Evolutionary conservation across 1,140 invertebrate genomes (phyloP).

Genomic region (Atta texana): DNA sequence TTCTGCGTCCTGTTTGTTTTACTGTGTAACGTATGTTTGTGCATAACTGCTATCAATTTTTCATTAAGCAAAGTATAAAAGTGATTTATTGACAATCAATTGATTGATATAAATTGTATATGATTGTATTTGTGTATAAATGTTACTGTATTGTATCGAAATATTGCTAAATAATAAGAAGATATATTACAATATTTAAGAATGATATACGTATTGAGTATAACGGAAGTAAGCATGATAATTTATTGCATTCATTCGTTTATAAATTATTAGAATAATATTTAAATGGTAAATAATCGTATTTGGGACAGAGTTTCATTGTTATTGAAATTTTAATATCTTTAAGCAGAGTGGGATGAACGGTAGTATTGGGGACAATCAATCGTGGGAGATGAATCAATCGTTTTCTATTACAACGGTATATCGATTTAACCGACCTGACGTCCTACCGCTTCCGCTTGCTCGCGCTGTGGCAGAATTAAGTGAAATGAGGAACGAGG

Average conservation of each 20-base stretch:
- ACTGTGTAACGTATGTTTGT: not conserved
- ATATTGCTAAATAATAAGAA: not conserved
- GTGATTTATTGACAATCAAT: not conserved
- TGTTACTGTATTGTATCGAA: not conserved
- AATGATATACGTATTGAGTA: not conserved
- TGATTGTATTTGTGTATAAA: not conserved
- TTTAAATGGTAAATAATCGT: not conserved
- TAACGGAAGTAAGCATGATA: not conserved
- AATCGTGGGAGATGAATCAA: slow-evolving; percentile 51
- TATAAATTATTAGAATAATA: slow-evolving; percentile 13
- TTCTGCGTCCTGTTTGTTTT: not conserved
- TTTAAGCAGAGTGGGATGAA: not conserved
- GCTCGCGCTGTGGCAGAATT: slow-evolving; percentile 66
- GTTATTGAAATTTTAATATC: slow-evolving; percentile 48
- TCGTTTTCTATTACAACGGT: slow-evolving; percentile 78
- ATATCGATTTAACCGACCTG: slow-evolving; percentile 65
- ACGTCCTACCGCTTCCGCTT: slow-evolving; percentile 17
- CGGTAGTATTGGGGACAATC: not conserved
- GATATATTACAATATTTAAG: slow-evolving; percentile 4
- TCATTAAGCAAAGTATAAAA: not conserved
- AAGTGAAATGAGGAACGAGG: slow-evolving; percentile 80
- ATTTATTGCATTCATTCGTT: not conserved
- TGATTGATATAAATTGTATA: slow-evolving; percentile 19
- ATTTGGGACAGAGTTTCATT: slow-evolving; percentile 17
- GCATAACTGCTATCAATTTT: not conserved